These are phyloP conservation scores for Labroides dimidiatus DNA, from an alignment of 2,797 vertebrate genomes.

Conservation along the genomic window DNA sequence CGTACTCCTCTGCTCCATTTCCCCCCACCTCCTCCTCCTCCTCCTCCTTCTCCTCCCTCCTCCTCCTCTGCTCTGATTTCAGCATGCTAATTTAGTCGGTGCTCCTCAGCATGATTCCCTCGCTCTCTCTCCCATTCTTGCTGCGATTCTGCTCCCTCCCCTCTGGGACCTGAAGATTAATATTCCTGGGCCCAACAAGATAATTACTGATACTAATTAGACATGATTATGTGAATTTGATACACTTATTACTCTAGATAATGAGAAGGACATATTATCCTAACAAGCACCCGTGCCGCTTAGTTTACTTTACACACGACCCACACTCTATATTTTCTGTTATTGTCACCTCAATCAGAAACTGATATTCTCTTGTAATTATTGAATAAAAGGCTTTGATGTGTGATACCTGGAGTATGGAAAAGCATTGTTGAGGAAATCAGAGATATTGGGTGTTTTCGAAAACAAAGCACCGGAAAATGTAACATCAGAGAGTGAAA, in stretches of 20 bases:
- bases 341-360: conserved; percentile 80
- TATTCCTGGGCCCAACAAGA: conserved; percentile 95
- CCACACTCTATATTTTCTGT: conserved; percentile 78
- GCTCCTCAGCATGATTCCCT: conserved; percentile 84
- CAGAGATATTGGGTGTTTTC: conserved; percentile 40
- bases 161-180: conserved; percentile 92
- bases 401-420: conserved; percentile 56
- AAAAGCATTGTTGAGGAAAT: conserved; percentile 33
- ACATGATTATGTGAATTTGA: conserved; percentile 98
- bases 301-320: conserved; percentile 84
- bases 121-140: conserved; percentile 82
- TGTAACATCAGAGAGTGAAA: conserved; percentile 20
- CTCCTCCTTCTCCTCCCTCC: conserved; percentile 36
- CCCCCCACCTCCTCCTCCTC: conserved; percentile 3
- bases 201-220: conserved; percentile 99
- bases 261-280: conserved; percentile 90
- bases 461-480: conserved; percentile 43
- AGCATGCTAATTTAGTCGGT: conserved; percentile 85
- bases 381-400: conserved; percentile 64
- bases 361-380: conserved; percentile 73
- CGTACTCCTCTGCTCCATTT: conserved; percentile 20
- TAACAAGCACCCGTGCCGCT: conserved; percentile 88
- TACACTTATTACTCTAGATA: conserved; percentile 94
- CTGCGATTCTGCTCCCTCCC: conserved; percentile 86
- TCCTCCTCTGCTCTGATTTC: conserved; percentile 81